These are phyloP conservation scores for Rhamnusium bicolor DNA, from an alignment of 2,888 invertebrate genomes.

Conservation along the genomic window DNA sequence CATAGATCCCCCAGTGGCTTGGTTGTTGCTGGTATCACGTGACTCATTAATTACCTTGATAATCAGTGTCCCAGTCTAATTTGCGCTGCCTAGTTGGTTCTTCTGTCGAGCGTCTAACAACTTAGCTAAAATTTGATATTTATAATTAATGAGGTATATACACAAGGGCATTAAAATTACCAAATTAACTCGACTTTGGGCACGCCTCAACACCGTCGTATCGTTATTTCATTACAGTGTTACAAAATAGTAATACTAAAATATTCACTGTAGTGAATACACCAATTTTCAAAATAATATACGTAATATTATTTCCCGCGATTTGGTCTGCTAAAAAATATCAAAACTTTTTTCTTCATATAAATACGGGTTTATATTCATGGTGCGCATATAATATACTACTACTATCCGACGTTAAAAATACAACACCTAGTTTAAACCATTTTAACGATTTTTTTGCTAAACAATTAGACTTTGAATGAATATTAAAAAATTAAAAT, in stretches of 20 bases:
- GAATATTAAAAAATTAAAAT: too few relatives aligned
- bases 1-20: background rate
- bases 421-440: too few relatives aligned
- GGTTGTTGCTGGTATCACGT: conserved; percentile 58
- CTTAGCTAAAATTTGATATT: conserved; percentile 50
- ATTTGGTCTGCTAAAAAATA: too few relatives aligned
- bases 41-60: conserved; percentile 67
- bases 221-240: conserved; percentile 5
- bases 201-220: conserved; percentile 9
- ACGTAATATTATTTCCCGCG: too few relatives aligned
- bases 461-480: too few relatives aligned
- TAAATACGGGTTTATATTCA: too few relatives aligned
- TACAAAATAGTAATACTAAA: background rate
- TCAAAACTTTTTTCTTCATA: too few relatives aligned
- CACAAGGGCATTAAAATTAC: conserved; percentile 30
- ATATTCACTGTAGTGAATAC: background rate
- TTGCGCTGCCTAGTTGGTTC: conserved; percentile 58
- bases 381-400: too few relatives aligned
- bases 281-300: too few relatives aligned
- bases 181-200: conserved; percentile 16
- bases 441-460: too few relatives aligned
- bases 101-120: conserved; percentile 51
- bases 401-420: too few relatives aligned
- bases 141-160: conserved; percentile 48
- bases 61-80: conserved; percentile 65